Evolutionary conservation across 2,888 invertebrate species (phyloP).

Genomic region (Drosophila bunnanda): DNA sequence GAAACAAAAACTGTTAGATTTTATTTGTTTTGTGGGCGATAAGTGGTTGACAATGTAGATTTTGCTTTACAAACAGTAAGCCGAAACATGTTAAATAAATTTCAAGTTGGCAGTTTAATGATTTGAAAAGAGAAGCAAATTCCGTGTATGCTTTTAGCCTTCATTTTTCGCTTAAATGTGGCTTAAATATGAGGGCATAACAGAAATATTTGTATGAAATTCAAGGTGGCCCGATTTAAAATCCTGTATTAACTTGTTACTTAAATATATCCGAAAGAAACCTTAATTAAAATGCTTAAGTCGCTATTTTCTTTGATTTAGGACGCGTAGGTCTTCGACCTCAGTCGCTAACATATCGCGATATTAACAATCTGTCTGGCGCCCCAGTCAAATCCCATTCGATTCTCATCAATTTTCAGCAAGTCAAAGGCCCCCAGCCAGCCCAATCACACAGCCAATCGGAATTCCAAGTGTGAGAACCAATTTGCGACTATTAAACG

Average conservation of each 20-base stretch:
- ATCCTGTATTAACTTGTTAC: not conserved
- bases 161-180: not conserved
- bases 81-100: conserved; percentile 17
- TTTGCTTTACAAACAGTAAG: conserved; percentile 28
- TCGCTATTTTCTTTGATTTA: not conserved
- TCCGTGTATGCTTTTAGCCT: too few species aligned
- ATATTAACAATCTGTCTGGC: conserved; percentile 13
- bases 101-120: conserved; percentile 2
- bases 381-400: conserved; percentile 15
- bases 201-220: too few species aligned
- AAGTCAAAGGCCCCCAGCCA: conserved; percentile 27
- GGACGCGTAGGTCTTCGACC: not conserved
- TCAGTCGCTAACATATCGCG: not conserved
- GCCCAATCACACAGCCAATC: conserved; percentile 51
- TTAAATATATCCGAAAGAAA: not conserved
- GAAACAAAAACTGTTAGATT: conserved; percentile 61
- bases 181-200: not conserved
- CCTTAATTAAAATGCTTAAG: not conserved
- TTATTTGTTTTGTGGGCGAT: conserved; percentile 76
- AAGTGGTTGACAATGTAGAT: conserved; percentile 66
- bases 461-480: conserved; percentile 69
- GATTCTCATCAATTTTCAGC: conserved; percentile 23
- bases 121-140: not conserved
- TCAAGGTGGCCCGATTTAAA: not conserved
- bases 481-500: conserved; percentile 78